phyloP scores from a whole-genome alignment of 1,140 invertebrate genomes.

The Trissolcus basalis region DNA sequence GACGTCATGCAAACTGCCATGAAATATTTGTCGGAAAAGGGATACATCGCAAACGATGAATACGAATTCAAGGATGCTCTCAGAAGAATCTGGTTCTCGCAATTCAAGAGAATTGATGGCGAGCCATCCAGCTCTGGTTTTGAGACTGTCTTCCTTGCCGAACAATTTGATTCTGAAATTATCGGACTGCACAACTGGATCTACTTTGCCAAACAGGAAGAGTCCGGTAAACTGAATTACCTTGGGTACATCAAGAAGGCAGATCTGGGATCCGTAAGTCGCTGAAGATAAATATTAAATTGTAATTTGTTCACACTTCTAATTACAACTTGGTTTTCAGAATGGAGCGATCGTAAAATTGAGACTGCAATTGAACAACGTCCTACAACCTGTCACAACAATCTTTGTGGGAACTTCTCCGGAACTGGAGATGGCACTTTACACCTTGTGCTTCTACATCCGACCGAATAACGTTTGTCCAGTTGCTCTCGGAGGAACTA shows the following conservation, averaged over 20 bases:
- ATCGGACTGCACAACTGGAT: slow-evolving; percentile 81
- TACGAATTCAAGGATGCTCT: slow-evolving; percentile 76
- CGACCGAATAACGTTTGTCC: slow-evolving; percentile 76
- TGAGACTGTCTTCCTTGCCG: slow-evolving; percentile 80
- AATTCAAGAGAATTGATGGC: slow-evolving; percentile 77
- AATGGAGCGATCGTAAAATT: slow-evolving; percentile 76
- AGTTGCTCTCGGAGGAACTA: slow-evolving; percentile 69
- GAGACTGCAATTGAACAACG: slow-evolving; percentile 76
- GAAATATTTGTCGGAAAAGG: slow-evolving; percentile 78
- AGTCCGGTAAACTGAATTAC: slow-evolving; percentile 77
- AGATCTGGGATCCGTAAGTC: slow-evolving; percentile 74
- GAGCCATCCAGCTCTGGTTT: slow-evolving; percentile 78
- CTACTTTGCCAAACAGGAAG: slow-evolving; percentile 77
- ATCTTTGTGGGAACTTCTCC: slow-evolving; percentile 83
- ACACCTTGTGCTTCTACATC: slow-evolving; percentile 80
- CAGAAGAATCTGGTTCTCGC: slow-evolving; percentile 76
- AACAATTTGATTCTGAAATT: slow-evolving; percentile 77
- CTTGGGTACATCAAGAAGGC: slow-evolving; percentile 76
- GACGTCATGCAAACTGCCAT: slow-evolving; percentile 78
- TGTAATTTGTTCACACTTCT: not conserved
- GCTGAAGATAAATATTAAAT: too few relatives aligned
- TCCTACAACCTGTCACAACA: slow-evolving; percentile 76
- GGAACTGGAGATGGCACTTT: slow-evolving; percentile 83
- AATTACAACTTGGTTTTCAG: slow-evolving; percentile 63
- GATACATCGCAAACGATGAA: slow-evolving; percentile 71